These are phyloP conservation scores for Marisa cornuarietis DNA, from an alignment of 1,140 invertebrate genomes.

Conservation along the genomic window DNA sequence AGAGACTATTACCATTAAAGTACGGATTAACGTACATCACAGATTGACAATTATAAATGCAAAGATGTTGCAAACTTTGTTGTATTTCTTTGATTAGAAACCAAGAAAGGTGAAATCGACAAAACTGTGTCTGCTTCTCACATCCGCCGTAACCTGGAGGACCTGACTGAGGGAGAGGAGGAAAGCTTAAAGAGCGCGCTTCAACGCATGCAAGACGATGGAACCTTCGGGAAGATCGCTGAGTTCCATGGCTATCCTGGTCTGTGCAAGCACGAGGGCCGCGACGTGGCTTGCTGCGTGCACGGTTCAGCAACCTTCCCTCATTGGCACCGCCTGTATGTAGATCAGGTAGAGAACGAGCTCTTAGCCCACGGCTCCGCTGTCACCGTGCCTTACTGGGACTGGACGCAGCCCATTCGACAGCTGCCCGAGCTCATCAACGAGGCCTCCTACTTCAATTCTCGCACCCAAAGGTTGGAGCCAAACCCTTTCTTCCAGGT, in stretches of 20 bases:
- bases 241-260: constrained; percentile 38
- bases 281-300: constrained; percentile 28
- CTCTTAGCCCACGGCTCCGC: constrained; percentile 27
- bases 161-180: too few species aligned
- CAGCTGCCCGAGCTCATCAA: constrained; percentile 27
- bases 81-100: too few species aligned
- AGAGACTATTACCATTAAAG: too few species aligned
- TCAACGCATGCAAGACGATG: constrained; percentile 19
- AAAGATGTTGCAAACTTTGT: too few species aligned
- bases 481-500: constrained; percentile 33
- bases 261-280: constrained; percentile 27
- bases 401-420: constrained; percentile 30
- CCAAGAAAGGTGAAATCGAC: too few species aligned
- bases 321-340: constrained; percentile 39
- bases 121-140: neutral
- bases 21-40: too few species aligned
- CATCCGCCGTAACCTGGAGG: neutral
- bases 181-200: too few species aligned
- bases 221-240: constrained; percentile 33
- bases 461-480: constrained; percentile 28
- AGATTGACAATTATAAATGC: too few species aligned
- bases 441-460: constrained; percentile 34
- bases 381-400: constrained; percentile 41
- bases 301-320: constrained; percentile 37
- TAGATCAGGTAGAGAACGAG: constrained; percentile 27